These are phyloP conservation scores for Crax fasciolata DNA, from an alignment of 2,797 vertebrate genomes.

Conservation along the genomic window DNA sequence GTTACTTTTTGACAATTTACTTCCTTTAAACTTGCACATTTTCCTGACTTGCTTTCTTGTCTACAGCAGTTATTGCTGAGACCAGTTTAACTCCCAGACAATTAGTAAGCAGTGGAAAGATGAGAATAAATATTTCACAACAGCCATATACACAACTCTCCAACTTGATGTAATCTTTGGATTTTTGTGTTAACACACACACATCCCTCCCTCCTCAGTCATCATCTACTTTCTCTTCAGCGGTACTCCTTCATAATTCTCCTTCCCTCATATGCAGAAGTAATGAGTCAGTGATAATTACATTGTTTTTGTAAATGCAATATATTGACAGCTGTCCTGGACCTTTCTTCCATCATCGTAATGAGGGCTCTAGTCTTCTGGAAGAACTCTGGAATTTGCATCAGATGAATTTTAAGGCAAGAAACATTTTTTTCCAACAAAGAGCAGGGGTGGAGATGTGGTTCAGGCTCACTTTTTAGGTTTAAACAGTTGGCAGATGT, in stretches of 20 bases:
- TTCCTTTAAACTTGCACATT: not conserved
- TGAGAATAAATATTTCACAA: slow-evolving; percentile 34
- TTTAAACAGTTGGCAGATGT: not conserved
- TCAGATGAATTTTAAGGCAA: not conserved
- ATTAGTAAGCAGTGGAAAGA: slow-evolving; percentile 42
- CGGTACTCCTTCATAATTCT: not conserved
- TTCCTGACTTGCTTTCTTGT: not conserved
- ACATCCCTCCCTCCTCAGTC: slow-evolving; percentile 33
- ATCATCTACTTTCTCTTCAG: slow-evolving; percentile 56
- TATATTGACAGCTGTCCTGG: not conserved
- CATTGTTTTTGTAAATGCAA: not conserved
- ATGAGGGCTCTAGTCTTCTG: not conserved
- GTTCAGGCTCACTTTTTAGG: not conserved
- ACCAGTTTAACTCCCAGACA: slow-evolving; percentile 12
- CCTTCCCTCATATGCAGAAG: not conserved
- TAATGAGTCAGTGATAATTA: slow-evolving; percentile 21
- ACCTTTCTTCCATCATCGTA: not conserved
- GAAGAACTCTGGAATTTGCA: not conserved
- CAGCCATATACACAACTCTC: not conserved
- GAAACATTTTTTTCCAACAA: not conserved
- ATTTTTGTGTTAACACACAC: not conserved
- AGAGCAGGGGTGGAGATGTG: not conserved
- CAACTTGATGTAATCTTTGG: slow-evolving; percentile 28
- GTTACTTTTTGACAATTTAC: not conserved
- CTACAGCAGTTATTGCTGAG: not conserved